Percentiles rank a stretch among this genome's conserved stretches.
Evolutionary conservation across 64 coral and sea anemone species (phyloP).

Genomic region (Montipora cactus): DNA sequence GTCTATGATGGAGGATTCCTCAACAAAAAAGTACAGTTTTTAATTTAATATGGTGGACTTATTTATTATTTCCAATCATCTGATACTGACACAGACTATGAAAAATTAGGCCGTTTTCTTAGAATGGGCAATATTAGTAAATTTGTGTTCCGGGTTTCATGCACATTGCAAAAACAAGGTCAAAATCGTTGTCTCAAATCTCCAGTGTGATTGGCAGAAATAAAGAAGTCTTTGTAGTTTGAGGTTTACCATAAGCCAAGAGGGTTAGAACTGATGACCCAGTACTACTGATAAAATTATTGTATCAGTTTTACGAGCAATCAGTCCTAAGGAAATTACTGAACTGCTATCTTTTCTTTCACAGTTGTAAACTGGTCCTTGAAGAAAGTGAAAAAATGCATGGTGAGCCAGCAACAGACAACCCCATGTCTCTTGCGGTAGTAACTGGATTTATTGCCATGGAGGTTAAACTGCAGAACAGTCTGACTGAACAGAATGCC

Average conservation of each 20-base stretch:
- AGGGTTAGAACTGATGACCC: no score
- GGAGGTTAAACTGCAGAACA: constrained; percentile 95
- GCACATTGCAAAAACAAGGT: no score
- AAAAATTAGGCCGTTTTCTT: background rate
- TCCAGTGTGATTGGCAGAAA: no score
- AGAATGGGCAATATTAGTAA: no score
- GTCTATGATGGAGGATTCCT: constrained; percentile 72
- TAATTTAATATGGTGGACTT: background rate
- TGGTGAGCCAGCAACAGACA: constrained; percentile 52
- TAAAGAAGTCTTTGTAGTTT: no score
- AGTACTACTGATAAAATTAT: no score
- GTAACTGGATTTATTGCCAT: constrained; percentile 92
- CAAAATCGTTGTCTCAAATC: no score
- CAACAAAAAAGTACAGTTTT: constrained; percentile 81
- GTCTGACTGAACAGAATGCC: constrained; percentile 93
- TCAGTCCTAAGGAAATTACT: no score
- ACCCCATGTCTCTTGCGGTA: constrained; percentile 65
- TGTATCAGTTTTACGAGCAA: no score
- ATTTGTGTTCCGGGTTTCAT: no score
- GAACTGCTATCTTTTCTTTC: background rate
- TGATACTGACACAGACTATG: background rate
- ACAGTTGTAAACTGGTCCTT: constrained; percentile 81
- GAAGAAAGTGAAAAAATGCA: constrained; percentile 65
- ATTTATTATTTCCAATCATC: background rate
- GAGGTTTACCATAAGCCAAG: no score